Evolutionary conservation across 2,888 invertebrate species (phyloP), one percentile per base, ranked within the genome.

Genomic region (Cybosia mesomella): DNA sequence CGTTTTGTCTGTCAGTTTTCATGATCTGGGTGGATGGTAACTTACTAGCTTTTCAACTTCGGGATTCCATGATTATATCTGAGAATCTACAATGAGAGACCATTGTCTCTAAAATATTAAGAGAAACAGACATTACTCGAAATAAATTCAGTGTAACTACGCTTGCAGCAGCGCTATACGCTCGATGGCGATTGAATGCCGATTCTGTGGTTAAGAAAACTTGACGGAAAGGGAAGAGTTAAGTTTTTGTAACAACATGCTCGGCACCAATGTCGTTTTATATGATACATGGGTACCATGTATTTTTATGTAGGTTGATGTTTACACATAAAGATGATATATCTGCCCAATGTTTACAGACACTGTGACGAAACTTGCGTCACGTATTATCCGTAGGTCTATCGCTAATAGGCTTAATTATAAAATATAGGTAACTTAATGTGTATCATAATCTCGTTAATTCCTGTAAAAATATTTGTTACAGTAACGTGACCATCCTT

Each of bases 311-410:
- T 49, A n/a, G 49, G 49, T 49, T n/a, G 8, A n/a, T 49, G n/a
- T 49, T 49, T 49, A 18, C 49, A 49, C 49, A 49, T 49, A 49
- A 49, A n/a, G 49, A 49, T 49, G 49, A 49, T 49, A 49, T n/a
- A 49, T 49, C 49, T 49, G 9, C n/a, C 2, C 9, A 8, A n/a
- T 49, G 49, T 49, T n/a, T 49, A 49, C 49, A 49, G n/a, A 49
- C n/a, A 49, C 9, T 49, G 43, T 43, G n/a, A 49, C 49, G 9
- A n/a, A 18, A n/a, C 49, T 49, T 49, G 49, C 49, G 49, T 49
- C n/a, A 49, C 49, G 9, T 49, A 49, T 49, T 49, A 9, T 2
- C 49, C n/a, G 49, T 49, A 49, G 49, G 49, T n/a, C n/a, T 49
- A n/a, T 18, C 49, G 49, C n/a, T 49, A n/a, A n/a, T n/a, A 49